These are phyloP conservation scores for Saturnia japonica DNA, from an alignment of 2,888 invertebrate species.

Conservation along the genomic window DNA sequence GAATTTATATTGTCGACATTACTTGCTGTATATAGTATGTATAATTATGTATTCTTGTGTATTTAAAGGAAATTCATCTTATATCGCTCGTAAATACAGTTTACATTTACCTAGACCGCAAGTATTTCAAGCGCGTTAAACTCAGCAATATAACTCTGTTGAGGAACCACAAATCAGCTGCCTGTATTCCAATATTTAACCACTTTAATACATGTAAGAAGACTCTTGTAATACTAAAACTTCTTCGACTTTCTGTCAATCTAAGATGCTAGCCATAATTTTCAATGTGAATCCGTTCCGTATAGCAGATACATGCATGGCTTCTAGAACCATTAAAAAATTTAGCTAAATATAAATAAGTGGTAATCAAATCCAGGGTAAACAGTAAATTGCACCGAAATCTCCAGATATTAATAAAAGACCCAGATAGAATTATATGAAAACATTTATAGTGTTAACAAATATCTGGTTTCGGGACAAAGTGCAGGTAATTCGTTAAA, in stretches of 20 bases:
- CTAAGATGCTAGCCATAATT: no score
- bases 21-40: background rate
- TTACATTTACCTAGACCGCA: background rate
- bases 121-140: background rate
- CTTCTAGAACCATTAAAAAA: background rate
- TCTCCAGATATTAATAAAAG: background rate
- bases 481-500: constrained; percentile 23
- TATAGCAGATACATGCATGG: background rate
- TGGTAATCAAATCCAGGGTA: background rate
- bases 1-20: background rate
- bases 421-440: background rate
- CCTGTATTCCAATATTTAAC: no score
- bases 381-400: background rate
- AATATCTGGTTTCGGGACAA: constrained; percentile 22
- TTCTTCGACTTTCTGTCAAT: no score
- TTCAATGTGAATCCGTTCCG: background rate
- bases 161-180: background rate
- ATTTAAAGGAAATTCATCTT: background rate
- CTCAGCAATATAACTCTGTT: background rate
- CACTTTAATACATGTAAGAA: no score
- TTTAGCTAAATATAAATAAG: background rate
- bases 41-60: background rate
- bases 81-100: background rate
- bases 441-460: background rate
- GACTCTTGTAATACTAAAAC: no score